phyloP scores from a whole-genome alignment of 2,888 invertebrate genomes.

The Chirona hameri region DNA sequence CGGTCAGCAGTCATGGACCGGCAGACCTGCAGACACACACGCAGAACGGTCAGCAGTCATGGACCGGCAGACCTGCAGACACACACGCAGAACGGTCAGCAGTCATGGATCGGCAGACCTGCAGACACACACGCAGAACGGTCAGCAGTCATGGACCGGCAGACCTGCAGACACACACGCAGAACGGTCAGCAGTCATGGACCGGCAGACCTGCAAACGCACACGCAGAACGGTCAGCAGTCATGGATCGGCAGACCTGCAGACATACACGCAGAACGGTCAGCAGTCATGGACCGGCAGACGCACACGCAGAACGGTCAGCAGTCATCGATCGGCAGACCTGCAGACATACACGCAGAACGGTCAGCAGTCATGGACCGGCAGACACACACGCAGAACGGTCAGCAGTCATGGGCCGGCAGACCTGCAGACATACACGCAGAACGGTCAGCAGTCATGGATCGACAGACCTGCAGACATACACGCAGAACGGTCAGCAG shows the following conservation, averaged over 20 bases:
- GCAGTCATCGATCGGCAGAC: constrained; percentile 78
- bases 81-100: too few species aligned
- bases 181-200: constrained; percentile 32
- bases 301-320: too few species aligned
- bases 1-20: constrained; percentile 54
- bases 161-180: constrained; percentile 60
- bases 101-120: constrained; percentile 87
- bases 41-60: too few species aligned
- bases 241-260: constrained; percentile 88
- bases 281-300: constrained; percentile 59
- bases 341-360: constrained; percentile 48
- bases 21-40: constrained; percentile 65
- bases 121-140: constrained; percentile 37
- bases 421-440: constrained; percentile 60
- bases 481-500: too few species aligned
- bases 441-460: too few species aligned
- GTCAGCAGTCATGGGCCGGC: constrained; percentile 58
- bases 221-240: too few species aligned
- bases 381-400: constrained; percentile 58
- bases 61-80: constrained; percentile 73
- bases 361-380: constrained; percentile 54
- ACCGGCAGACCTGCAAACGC: constrained; percentile 74
- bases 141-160: constrained; percentile 60
- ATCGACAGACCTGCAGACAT: constrained; percentile 73
- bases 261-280: too few species aligned